These are phyloP conservation scores for Amblyopsis rosae DNA, from an alignment of 2,113 vertebrate species.

Conservation along the genomic window DNA sequence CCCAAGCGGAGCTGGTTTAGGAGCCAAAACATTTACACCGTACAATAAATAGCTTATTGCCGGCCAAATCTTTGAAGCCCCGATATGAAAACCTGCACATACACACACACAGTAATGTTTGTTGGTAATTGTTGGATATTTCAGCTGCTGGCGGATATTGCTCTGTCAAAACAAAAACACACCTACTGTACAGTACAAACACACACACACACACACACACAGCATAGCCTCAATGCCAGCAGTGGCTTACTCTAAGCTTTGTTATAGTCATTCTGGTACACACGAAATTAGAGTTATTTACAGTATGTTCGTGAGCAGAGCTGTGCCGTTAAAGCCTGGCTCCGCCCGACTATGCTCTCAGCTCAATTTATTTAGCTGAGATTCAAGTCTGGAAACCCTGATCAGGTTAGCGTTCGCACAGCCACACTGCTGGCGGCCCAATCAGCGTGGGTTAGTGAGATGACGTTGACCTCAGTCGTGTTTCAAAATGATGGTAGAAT, in stretches of 20 bases:
- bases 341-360: no score
- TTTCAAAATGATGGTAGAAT: no score
- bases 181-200: background rate
- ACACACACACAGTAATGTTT: no score
- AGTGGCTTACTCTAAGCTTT: background rate
- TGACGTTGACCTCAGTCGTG: no score
- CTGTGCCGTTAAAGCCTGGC: background rate
- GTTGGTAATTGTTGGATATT: no score
- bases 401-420: no score
- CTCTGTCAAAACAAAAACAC: no score
- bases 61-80: background rate
- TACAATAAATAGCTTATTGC: background rate
- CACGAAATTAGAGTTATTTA: conserved; percentile 11
- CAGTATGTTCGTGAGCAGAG: conserved; percentile 9
- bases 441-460: no score
- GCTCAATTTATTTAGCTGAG: no score
- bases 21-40: background rate
- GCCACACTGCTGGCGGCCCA: no score
- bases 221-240: background rate
- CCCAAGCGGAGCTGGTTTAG: background rate
- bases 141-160: no score
- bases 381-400: no score
- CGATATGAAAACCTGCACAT: background rate
- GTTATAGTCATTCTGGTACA: conserved; percentile 15
- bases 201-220: background rate